Base-by-base conservation (phyloP, 2,797 vertebrate genomes). In the Sus cebifrons region DNA sequence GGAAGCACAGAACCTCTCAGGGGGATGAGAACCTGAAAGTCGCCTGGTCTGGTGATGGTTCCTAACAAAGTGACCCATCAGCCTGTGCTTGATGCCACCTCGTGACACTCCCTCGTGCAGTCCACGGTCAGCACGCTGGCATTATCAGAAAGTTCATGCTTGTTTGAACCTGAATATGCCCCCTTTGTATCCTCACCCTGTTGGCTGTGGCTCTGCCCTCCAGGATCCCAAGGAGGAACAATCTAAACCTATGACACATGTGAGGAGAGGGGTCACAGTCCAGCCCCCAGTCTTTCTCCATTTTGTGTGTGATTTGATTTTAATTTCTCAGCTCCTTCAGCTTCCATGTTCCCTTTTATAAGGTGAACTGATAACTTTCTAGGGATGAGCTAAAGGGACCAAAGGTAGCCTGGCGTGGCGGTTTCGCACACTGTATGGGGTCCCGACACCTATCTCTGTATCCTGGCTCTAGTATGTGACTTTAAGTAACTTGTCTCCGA, bases 401-500 rank as follows among this genome's bases (percentile, higher is more conserved):
- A 14, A 78, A 62, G 44, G 36, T 49, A 56, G 60, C 15, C 13
- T 40, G 25, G 64, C 54, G 10, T 0, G 7, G 23, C n/a, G n/a
- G 15, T 6, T 25, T 81, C 44, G 29, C 23, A 40, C 36, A 18
- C 17, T 2, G 6, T 6, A 1, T 27, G n/a, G 27, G 32, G 6
- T 60, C 40, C 67, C 78, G 56, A 56, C 15, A 65, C 20, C 54
- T 14, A 7, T 3, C 12, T 58, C 56, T n/a, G 58, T 3, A 52
- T 40, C 67, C n/a, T 52, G 56, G 14, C 68, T 71, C 68, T 58
- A 32, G 20, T 27, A 18, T 56, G 27, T 49, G 73, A 88, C 32
- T 93, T 96, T 18, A 18, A 27, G 82, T 27, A 49, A 40, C 49
- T 32, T 16, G 70, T 88, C 77, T 84, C 49, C 44, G 29, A 15